Conservation (phyloP, 2,888 invertebrate genomes). For the Podabrus alpinus region DNA sequence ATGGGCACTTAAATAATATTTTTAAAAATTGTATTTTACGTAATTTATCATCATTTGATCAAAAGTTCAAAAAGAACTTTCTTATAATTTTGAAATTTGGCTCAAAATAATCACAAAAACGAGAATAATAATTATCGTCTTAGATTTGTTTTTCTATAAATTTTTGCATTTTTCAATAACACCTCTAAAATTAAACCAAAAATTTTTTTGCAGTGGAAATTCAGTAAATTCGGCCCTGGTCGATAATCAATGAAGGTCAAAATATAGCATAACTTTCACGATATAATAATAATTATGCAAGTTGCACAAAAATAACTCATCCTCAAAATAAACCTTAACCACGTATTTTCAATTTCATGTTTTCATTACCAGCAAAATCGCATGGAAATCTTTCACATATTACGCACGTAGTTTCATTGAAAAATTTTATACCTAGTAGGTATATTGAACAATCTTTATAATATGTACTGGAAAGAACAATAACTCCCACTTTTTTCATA, state of each 20-base stretch:
- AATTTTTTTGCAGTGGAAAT: background rate
- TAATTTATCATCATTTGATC: background rate
- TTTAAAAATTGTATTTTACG: background rate
- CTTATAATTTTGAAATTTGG: background rate
- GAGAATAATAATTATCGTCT: too few species aligned
- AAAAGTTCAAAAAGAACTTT: background rate
- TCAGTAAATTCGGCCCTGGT: slow-evolving; percentile 8
- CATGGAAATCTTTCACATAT: background rate
- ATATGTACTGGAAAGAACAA: background rate
- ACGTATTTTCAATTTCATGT: background rate
- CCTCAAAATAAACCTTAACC: background rate
- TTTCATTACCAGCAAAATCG: background rate
- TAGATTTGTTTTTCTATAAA: too few species aligned
- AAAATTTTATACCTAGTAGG: background rate
- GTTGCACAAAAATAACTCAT: slow-evolving; percentile 1
- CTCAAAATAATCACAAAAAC: too few species aligned
- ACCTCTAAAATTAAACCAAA: too few species aligned
- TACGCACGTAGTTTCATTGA: slow-evolving; percentile 13
- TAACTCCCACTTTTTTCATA: slow-evolving; percentile 2
- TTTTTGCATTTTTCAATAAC: too few species aligned
- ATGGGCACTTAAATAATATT: background rate
- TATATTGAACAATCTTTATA: background rate
- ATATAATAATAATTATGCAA: slow-evolving; percentile 9
- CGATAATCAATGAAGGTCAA: slow-evolving; percentile 10
- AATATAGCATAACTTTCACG: slow-evolving; percentile 17